Conservation (phyloP, 2,797 vertebrate genomes). For the Coregonus suidteri region DNA sequence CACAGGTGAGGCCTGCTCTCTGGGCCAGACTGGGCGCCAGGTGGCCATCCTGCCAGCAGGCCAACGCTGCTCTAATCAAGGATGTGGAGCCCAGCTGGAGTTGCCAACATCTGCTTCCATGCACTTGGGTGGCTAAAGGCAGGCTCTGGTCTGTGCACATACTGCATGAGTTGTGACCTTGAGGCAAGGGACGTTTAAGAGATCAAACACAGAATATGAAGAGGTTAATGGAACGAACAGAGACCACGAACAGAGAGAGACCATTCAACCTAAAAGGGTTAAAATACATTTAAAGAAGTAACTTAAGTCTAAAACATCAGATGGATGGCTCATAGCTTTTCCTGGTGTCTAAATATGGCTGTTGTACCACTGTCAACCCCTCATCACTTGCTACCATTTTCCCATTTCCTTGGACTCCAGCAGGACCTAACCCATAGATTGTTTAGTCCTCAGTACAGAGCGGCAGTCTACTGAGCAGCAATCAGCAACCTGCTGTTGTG, state of each 20-base stretch:
- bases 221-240: slow-evolving; percentile 65
- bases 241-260: slow-evolving; percentile 23
- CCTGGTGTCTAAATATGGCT: slow-evolving; percentile 61
- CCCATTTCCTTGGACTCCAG: slow-evolving; percentile 61
- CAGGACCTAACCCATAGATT: slow-evolving; percentile 63
- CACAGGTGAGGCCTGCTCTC: slow-evolving; percentile 73
- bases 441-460: slow-evolving; percentile 59
- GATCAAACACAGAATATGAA: slow-evolving; percentile 57
- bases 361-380: slow-evolving; percentile 65
- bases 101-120: slow-evolving; percentile 77
- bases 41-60: slow-evolving; percentile 74
- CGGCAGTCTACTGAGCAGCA: slow-evolving; percentile 75
- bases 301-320: slow-evolving; percentile 52
- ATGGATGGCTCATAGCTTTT: slow-evolving; percentile 49
- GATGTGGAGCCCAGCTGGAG: slow-evolving; percentile 77
- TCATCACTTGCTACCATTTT: slow-evolving; percentile 60
- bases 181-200: slow-evolving; percentile 60
- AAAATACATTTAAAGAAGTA: slow-evolving; percentile 52
- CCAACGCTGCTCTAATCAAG: slow-evolving; percentile 74
- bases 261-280: slow-evolving; percentile 45
- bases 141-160: slow-evolving; percentile 61
- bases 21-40: slow-evolving; percentile 72
- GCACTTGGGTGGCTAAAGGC: slow-evolving; percentile 74
- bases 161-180: slow-evolving; percentile 66
- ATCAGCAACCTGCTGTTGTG: slow-evolving; percentile 74